Evolutionary conservation across 2,113 vertebrate species (phyloP).

Genomic region (Corythornis madagascariensis): DNA sequence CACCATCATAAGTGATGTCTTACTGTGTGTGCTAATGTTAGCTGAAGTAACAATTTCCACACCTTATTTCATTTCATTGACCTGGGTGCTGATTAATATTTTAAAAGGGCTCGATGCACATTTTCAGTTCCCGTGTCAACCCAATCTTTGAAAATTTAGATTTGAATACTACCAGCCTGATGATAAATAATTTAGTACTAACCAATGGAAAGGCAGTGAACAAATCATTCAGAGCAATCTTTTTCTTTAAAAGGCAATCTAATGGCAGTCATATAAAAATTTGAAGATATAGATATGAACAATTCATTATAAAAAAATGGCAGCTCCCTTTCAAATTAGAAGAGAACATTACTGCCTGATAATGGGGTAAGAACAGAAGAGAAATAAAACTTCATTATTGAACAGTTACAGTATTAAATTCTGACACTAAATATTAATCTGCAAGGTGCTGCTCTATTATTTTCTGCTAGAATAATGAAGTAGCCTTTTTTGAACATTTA

Average conservation of each 20-base stretch:
- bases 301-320: conserved; percentile 12
- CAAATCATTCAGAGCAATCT: conserved; percentile 37
- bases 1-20: conserved; percentile 44
- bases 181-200: conserved; percentile 60
- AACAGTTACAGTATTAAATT: conserved; percentile 63
- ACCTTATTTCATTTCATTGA: conserved; percentile 44
- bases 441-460: conserved; percentile 24
- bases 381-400: conserved; percentile 64
- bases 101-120: neutral
- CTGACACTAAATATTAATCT: conserved; percentile 65
- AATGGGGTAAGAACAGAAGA: conserved; percentile 42
- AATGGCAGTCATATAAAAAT: neutral
- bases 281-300: conserved; percentile 41
- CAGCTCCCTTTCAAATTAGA: conserved; percentile 46
- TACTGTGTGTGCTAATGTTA: conserved; percentile 15
- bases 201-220: conserved; percentile 29
- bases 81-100: conserved; percentile 45
- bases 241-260: conserved; percentile 44
- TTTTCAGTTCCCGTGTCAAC: conserved; percentile 56
- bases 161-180: conserved; percentile 24
- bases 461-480: conserved; percentile 40
- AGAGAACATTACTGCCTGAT: conserved; percentile 41
- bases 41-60: conserved; percentile 54
- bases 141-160: conserved; percentile 35
- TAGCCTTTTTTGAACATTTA: neutral